Base-by-base conservation (phyloP, 1,140 invertebrate species). In the Panulirus ornatus region DNA sequence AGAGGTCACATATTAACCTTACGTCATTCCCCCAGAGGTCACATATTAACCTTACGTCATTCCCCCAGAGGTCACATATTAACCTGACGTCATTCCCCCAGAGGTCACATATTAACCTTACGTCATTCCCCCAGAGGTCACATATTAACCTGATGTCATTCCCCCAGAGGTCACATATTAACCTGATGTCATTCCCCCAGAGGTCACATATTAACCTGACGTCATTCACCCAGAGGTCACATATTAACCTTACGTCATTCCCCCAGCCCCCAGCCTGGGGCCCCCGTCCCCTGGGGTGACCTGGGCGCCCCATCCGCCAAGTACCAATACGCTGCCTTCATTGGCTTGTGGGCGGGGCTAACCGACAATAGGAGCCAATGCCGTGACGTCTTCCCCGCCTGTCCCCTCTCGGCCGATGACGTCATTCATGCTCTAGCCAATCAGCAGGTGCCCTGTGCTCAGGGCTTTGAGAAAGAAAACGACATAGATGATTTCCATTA, bases 261-360 rank as follows among this genome's bases (percentile, higher is more conserved):
- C 22, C 40, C 40, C 63, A 87, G 85, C 44, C 73, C 85, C 38
- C 36, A 66, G 2, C 30, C 54, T 0, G 71, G 34, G 44, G 9
- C 27, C 36, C 85, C 85, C 19, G 38, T 87, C 36, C 36, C 47
- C 51, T 87, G 85, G 85, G 22, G 42, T 6, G 85, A 78, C 36
- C 14, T 79, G 6, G 34, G 63, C 85, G 79, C 47, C 16, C 85
- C 85, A 0, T 22, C 36, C 27, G 51, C 85, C n/a, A 87, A 87
- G 51, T 87, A 87, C 73, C 85, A 87, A 42, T 87, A 87, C 47
- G 85, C 85, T 14, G 73, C 85, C 22, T 76, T 87, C 36, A 58
- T 87, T 27, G 85, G 85, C 3, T 34, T 30, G 36, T 78, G 85
- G 85, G 75, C 85, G 9, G 27, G 75, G 16, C 19, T 78, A 11